These are phyloP conservation scores for Monodelphis domestica DNA, from an alignment of 2,797 vertebrate species.

Conservation along the genomic window DNA sequence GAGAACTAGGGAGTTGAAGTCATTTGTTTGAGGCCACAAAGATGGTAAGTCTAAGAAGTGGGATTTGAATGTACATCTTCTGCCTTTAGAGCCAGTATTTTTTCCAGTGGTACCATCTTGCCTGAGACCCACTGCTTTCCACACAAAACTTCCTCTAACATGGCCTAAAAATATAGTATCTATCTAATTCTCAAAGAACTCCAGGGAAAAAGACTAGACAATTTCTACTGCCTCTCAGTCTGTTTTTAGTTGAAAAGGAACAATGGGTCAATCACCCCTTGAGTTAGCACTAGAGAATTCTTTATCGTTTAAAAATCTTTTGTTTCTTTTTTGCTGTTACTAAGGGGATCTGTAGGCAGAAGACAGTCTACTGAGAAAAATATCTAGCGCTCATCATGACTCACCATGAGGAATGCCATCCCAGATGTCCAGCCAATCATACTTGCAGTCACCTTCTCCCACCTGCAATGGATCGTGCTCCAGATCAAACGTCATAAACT, in stretches of 20 bases:
- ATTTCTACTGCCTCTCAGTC: neutral
- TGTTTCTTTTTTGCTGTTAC: conserved; percentile 38
- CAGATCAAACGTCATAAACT: conserved; percentile 96
- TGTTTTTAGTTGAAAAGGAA: neutral
- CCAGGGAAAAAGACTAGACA: conserved; percentile 16
- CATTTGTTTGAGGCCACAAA: neutral
- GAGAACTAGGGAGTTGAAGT: neutral
- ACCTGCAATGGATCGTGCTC: conserved; percentile 96
- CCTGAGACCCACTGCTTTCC: neutral
- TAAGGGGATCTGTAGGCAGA: conserved; percentile 50
- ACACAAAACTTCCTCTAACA: neutral
- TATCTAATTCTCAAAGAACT: conserved; percentile 22
- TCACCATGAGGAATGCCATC: conserved; percentile 96
- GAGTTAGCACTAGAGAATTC: conserved; percentile 1
- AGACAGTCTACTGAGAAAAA: neutral
- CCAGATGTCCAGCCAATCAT: conserved; percentile 99
- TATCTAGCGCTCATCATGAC: conserved; percentile 34
- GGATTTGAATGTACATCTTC: neutral
- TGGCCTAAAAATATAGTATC: neutral
- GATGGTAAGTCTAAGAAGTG: neutral
- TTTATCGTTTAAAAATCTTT: conserved; percentile 3
- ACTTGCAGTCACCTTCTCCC: conserved; percentile 97
- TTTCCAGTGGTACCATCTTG: neutral
- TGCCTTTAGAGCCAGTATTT: neutral
- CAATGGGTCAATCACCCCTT: neutral